Evolutionary conservation across 2,888 invertebrate species (phyloP), one percentile per base, ranked within the genome.

Genomic region (Scaptomyza tumidula): DNA sequence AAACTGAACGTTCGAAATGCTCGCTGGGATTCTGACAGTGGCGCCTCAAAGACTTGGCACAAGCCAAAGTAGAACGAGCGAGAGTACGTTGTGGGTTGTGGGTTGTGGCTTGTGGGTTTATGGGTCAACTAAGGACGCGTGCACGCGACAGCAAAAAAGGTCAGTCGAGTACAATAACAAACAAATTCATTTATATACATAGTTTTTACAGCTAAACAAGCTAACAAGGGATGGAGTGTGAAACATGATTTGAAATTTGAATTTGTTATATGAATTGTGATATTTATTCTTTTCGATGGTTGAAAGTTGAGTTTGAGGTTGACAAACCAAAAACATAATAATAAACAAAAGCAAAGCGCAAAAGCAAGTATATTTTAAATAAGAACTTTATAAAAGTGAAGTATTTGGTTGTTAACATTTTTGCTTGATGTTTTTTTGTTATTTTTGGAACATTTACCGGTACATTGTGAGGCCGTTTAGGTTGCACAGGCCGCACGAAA

Each of bases 401-500:
- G 24, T 24, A 24, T 24, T 24, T 24, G 1, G 37, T 33, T 9
- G n/a, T n/a, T 19, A 57, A 6, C 31, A 64, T 73, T 50, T 39
- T 46, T 24, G 41, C 39, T 31, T 29, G 29, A 48, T 54, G 39
- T 48, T 45, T 58, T 39, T 31, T 16, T 39, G 48, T 54, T 43
- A 45, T 6, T 29, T 46, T 41, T 19, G 64, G 53, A 77, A 86
- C 80, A 84, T 80, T 85, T 85, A 85, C 84, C 84, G 84, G 84
- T 85, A 85, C 84, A 85, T 85, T 71, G 88, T 85, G 84, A 86
- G 84, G 71, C 84, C 71, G 88, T 88, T 88, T 69, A 76, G 72
- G 85, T 85, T 88, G 71, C 84, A 85, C 75, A 86, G 76, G 84
- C 86, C 86, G 84, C 88, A 88, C 84, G 88, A 78, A 74, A 88